Base-by-base conservation (phyloP, 2,888 invertebrate species). In the Azorinus chamasolen region DNA sequence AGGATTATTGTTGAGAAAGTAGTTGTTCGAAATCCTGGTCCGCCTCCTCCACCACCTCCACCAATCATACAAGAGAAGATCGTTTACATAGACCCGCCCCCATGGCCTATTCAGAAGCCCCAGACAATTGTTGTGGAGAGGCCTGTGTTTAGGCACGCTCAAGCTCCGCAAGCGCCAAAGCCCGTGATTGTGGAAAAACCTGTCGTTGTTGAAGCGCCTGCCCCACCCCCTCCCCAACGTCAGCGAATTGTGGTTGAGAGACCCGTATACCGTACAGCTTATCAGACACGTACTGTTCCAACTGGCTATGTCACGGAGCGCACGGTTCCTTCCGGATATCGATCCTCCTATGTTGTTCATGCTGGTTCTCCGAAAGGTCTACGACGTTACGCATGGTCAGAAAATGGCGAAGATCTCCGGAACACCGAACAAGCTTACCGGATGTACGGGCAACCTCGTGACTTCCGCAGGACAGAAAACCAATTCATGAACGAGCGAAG, bases 401-500 rank as follows among this genome's bases (percentile, higher is more conserved):
- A 75, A 39, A 53, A 37, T 12, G 79, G 79, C 0, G 75, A 79
- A 16, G 62, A 63, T 6, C 32, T 20, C 8, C 25, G 45, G 25
- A 41, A 63, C 24, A 25, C 50, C 1, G 39, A 55, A 22, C 54
- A 46, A 48, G 72, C 72, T 6, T 73, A 64, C 51, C 51, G 79
- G 24, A 18, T 75, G 27, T 79, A 75, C 53, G 79, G 79, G 2
- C 72, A 68, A 45, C 84, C 82, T 39, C 79, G 84, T 41, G 82
- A 84, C 74, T 84, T 79, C 73, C 69, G 75, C 27, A 24, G 54
- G 22, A 18, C 58, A 12, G 65, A 78, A 50, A 80, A 59, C 53
- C 82, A 82, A 69, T 80, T 83, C 50, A 75, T 74, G 57, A 84
- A 84, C 45, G 84, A 84, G 54, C 50, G 78, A 22, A 69, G 79